Base-by-base conservation (phyloP, 2,113 vertebrate genomes). In the Spea bombifrons region DNA sequence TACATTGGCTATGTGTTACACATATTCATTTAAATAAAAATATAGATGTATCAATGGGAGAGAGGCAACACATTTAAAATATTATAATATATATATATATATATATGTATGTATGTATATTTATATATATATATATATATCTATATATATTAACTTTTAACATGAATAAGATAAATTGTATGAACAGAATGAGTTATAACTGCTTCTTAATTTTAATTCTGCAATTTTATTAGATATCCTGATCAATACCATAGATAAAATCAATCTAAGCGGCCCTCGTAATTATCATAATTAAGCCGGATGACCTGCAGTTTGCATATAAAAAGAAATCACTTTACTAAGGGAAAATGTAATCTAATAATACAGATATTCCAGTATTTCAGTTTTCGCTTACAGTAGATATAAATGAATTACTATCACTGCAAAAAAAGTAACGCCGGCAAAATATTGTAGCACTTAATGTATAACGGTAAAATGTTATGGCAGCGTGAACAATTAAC, bases 171-270 rank as follows among this genome's bases (percentile, higher is more conserved):
- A 59, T 59, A 7, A 59, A 8, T 9, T 8, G 15, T 59, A 59
- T 13, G 4, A 7, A 9, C 55, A 9, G 2, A 59, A 12, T 59
- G 8, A 9, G 15, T 13, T 59, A 3, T 59, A 59, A 59, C 10
- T 0, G 55, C 55, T 9, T 59, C 55, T 2, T 4, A 9, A 59
- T 12, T 59, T 13, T 4, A 59, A 12, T 59, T 59, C 55, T 13
- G 2, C 55, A 59, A 13, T 59, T 59, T 59, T 59, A 59, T 85
- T 86, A 88, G 84, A 16, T 73, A 0, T 57, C 66, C 55, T 83
- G 84, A 92, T 93, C 88, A 76, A 89, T 87, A 84, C 49, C 72
- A 63, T 72, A 84, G 81, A 17, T 86, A 65, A 67, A 85, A 80
- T 90, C 86, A 77, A 89, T 89, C 85, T 76, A 78, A 83, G 76